Percentiles rank a stretch among this genome's conserved stretches.
Evolutionary conservation across 2,888 invertebrate species (phyloP).

Genomic region (Bellardia pandia): DNA sequence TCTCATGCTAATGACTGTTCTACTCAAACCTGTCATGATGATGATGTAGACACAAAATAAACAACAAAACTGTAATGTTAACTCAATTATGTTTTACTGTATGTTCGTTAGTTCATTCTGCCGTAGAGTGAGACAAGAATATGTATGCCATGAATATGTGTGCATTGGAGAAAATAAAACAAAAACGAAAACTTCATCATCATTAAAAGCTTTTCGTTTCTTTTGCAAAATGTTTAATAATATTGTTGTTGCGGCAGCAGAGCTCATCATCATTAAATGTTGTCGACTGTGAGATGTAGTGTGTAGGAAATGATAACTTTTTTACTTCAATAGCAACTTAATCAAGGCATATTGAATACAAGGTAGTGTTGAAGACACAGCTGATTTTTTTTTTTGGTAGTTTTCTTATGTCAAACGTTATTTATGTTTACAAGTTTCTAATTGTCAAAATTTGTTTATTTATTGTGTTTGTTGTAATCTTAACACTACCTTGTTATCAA

Average conservation of each 20-base stretch:
- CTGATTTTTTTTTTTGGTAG: too few species aligned
- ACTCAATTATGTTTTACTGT: slow-evolving; percentile 43
- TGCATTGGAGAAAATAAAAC: slow-evolving; percentile 36
- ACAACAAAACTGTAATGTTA: slow-evolving; percentile 27
- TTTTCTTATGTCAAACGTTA: too few species aligned
- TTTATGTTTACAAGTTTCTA: too few species aligned
- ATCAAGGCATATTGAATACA: too few species aligned
- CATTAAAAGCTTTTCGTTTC: slow-evolving; percentile 60
- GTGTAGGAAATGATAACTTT: too few species aligned
- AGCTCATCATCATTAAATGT: slow-evolving; percentile 75
- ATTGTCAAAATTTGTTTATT: too few species aligned
- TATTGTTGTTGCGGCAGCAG: slow-evolving; percentile 50
- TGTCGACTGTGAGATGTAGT: slow-evolving; percentile 64
- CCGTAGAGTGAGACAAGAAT: slow-evolving; percentile 52
- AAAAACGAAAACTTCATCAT: slow-evolving; percentile 67
- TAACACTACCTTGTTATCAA: too few species aligned
- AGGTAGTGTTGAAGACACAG: too few species aligned
- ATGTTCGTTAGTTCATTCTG: background rate
- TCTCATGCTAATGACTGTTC: slow-evolving; percentile 71
- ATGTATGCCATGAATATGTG: background rate
- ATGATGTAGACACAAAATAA: slow-evolving; percentile 58
- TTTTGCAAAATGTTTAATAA: slow-evolving; percentile 36
- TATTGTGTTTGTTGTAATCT: too few species aligned
- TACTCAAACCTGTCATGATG: slow-evolving; percentile 68
- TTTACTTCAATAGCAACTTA: too few species aligned